Evolutionary conservation across 2,888 invertebrate genomes (phyloP).

Genomic region (Cancer borealis): DNA sequence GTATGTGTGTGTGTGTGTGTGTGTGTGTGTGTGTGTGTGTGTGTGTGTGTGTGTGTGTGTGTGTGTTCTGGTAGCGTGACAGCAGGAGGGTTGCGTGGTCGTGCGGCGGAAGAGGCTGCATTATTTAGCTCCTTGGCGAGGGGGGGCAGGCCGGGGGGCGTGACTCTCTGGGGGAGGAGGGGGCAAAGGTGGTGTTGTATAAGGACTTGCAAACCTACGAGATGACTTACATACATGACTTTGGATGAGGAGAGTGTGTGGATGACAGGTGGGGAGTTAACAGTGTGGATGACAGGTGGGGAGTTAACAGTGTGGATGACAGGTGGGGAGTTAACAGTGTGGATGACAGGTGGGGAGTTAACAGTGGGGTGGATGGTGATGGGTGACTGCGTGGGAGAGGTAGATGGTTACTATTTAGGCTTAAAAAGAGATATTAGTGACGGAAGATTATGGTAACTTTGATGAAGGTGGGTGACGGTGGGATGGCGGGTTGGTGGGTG

Average conservation of each 20-base stretch:
- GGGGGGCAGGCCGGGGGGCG: background rate
- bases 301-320: background rate
- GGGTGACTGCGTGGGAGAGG: background rate
- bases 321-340: background rate
- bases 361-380: background rate
- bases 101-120: slow-evolving; percentile 17
- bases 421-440: background rate
- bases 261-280: background rate
- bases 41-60: slow-evolving; percentile 51
- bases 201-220: background rate
- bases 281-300: background rate
- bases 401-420: background rate
- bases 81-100: background rate
- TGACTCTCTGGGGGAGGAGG: background rate
- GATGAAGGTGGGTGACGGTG: background rate
- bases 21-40: slow-evolving; percentile 48
- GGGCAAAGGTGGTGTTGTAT: background rate
- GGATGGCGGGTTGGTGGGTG: background rate
- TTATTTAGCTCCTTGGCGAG: background rate
- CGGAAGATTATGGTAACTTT: background rate
- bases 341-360: background rate
- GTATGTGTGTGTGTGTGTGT: slow-evolving; percentile 50
- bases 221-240: background rate
- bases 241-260: background rate
- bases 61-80: slow-evolving; percentile 44